Percentiles rank a stretch among this genome's conserved stretches.
phyloP scores from a whole-genome alignment of 2,888 invertebrate species.

The Dryococelus australis region DNA sequence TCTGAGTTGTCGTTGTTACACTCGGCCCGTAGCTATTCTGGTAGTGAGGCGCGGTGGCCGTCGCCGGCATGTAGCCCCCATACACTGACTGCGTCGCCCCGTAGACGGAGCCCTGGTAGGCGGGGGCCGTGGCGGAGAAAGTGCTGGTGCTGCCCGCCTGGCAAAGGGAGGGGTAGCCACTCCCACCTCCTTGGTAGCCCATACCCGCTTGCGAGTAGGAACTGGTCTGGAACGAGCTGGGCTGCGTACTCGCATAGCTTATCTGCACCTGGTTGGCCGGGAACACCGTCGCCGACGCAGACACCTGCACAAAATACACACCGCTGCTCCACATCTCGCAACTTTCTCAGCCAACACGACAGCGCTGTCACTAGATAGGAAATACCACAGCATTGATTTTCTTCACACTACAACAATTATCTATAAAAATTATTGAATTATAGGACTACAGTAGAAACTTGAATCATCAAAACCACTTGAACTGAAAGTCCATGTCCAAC shows the following conservation, averaged over 20 bases:
- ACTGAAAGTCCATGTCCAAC: no score
- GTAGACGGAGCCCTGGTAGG: constrained; percentile 42
- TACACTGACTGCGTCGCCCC: constrained; percentile 36
- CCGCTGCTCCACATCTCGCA: no score
- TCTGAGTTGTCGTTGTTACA: constrained; percentile 47
- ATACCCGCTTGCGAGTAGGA: constrained; percentile 45
- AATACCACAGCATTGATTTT: no score
- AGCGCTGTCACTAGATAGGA: no score
- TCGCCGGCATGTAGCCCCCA: constrained; percentile 42
- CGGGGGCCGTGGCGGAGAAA: constrained; percentile 36
- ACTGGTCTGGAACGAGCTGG: constrained; percentile 44
- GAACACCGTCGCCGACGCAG: constrained; percentile 44
- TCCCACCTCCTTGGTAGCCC: constrained; percentile 40
- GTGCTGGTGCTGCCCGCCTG: constrained; percentile 36
- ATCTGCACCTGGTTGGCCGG: constrained; percentile 45
- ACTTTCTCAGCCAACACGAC: no score
- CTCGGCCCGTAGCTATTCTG: constrained; percentile 51
- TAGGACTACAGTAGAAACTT: no score
- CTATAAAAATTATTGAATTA: no score
- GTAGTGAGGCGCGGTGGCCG: constrained; percentile 46
- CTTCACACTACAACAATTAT: no score
- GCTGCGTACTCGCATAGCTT: constrained; percentile 44
- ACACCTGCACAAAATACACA: constrained; percentile 37
- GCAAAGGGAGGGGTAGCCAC: constrained; percentile 43
- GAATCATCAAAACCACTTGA: no score